Evolutionary conservation across 2,113 vertebrate genomes (phyloP).

Genomic region (Microcebus griseorufus): DNA sequence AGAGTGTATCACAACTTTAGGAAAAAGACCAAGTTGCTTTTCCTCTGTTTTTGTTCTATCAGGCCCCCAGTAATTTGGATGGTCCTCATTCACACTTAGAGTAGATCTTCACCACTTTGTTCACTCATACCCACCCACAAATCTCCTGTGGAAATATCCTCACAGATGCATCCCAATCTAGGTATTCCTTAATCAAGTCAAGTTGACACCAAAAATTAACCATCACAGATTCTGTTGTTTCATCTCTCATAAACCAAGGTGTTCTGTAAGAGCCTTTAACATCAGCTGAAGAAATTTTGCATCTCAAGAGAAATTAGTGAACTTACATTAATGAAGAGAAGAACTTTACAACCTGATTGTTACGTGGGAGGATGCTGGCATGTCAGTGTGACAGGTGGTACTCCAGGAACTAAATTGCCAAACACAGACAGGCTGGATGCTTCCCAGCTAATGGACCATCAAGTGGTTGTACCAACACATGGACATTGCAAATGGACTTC

Average conservation of each 20-base stretch:
- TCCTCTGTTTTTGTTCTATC: neutral
- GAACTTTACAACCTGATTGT: neutral
- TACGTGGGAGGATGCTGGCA: neutral
- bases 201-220: neutral
- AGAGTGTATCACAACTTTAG: neutral
- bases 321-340: neutral
- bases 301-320: neutral
- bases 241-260: neutral
- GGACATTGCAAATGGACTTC: neutral
- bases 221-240: neutral
- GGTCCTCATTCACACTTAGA: neutral
- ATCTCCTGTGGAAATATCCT: neutral
- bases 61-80: neutral
- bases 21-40: neutral
- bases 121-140: neutral
- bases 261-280: neutral
- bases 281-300: neutral
- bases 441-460: neutral
- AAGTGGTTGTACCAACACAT: neutral
- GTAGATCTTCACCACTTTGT: neutral
- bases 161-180: neutral
- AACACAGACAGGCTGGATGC: neutral
- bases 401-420: neutral
- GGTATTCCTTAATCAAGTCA: neutral
- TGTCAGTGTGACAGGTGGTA: neutral